Conservation (phyloP, 2,888 invertebrate species). For the Bugula neritina region DNA sequence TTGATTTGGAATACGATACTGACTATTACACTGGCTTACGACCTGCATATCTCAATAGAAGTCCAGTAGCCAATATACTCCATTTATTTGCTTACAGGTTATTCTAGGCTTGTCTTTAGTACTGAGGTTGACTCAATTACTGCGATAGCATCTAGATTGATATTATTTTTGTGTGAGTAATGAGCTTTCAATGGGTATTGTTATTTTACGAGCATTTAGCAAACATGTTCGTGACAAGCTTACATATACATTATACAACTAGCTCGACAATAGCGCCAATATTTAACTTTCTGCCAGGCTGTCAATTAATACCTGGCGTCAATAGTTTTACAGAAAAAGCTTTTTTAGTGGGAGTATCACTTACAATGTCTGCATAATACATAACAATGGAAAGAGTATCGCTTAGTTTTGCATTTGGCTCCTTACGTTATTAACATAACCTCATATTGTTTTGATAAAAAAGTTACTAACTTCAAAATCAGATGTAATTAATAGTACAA, state of each 20-base stretch:
- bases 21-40: not conserved
- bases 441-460: no score
- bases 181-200: not conserved
- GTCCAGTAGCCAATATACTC: not conserved
- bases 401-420: no score
- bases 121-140: conserved; percentile 19
- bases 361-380: no score
- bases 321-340: no score
- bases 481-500: no score
- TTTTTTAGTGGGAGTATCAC: no score
- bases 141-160: conserved; percentile 23
- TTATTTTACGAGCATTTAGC: not conserved
- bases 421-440: no score
- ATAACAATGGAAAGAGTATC: no score
- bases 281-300: not conserved
- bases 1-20: conserved; percentile 25
- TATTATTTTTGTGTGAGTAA: conserved; percentile 14
- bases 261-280: not conserved
- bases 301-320: conserved; percentile 11
- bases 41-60: conserved; percentile 15
- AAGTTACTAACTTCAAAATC: no score
- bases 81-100: not conserved
- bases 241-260: conserved; percentile 1
- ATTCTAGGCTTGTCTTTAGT: not conserved
- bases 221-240: conserved; percentile 4